Percentiles rank a stretch among this genome's conserved stretches.
These are phyloP conservation scores for Halichoerus grypus DNA, from an alignment of 2,113 vertebrate species.

Conservation along the genomic window DNA sequence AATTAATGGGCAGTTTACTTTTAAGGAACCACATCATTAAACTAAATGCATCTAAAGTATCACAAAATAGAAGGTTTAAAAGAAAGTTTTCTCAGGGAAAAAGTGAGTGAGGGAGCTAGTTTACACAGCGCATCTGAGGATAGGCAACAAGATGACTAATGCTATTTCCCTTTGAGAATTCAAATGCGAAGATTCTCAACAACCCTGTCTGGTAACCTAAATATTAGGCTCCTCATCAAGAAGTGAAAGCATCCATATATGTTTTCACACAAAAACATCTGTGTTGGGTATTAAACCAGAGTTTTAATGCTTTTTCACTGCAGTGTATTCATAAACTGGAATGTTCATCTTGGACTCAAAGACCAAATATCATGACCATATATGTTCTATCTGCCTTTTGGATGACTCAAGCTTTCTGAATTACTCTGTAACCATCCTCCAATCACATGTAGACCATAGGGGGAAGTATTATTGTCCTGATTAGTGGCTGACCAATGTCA, in stretches of 20 bases:
- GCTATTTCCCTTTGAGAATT: neutral
- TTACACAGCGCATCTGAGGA: neutral
- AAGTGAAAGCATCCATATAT: neutral
- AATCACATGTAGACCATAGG: neutral
- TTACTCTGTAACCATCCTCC: neutral
- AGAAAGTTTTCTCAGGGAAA: slow-evolving; percentile 2
- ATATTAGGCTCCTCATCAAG: neutral
- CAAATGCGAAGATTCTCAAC: slow-evolving; percentile 22
- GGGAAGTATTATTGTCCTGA: neutral
- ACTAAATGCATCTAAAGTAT: neutral
- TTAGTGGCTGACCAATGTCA: neutral
- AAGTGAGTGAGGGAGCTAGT: neutral
- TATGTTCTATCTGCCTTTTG: neutral
- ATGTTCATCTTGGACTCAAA: neutral
- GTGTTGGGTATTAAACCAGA: neutral
- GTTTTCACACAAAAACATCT: neutral
- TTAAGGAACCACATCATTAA: neutral
- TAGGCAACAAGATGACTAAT: neutral
- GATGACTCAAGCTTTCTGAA: neutral
- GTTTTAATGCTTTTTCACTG: neutral
- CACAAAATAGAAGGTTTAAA: slow-evolving; percentile 42
- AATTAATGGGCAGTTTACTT: slow-evolving; percentile 58
- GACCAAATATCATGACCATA: neutral
- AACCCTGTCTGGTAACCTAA: neutral
- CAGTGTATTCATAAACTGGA: neutral